Percentiles rank a stretch among this genome's conserved stretches.
These are phyloP conservation scores for Lepidurus packardi DNA, from an alignment of 1,140 invertebrate species.

Conservation along the genomic window DNA sequence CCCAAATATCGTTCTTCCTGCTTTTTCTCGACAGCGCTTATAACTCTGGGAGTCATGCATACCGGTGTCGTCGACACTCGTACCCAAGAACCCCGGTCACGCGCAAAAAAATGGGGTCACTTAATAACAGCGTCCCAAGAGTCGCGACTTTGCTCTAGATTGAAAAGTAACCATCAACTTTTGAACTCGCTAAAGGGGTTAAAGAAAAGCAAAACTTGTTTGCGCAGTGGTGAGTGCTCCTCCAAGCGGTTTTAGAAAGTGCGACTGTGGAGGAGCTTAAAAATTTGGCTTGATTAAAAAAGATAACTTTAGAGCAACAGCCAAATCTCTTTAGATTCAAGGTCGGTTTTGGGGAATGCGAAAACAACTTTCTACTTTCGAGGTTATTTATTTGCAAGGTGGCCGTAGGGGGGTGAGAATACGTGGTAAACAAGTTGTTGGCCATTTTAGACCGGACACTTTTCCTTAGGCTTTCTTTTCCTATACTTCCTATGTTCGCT, in stretches of 20 bases:
- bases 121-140: neutral
- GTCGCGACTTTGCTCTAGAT: slow-evolving; percentile 1
- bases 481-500: neutral
- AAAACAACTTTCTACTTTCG: slow-evolving; percentile 4
- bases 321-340: neutral
- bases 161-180: neutral
- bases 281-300: neutral
- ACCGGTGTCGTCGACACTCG: neutral
- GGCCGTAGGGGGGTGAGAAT: neutral
- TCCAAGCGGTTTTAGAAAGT: too few relatives aligned
- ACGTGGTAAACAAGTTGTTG: slow-evolving; percentile 12
- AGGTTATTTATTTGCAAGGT: slow-evolving; percentile 15
- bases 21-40: too few relatives aligned
- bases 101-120: neutral
- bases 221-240: too few relatives aligned
- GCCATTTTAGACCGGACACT: slow-evolving; percentile 19
- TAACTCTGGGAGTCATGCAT: neutral
- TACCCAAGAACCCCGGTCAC: neutral
- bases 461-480: slow-evolving; percentile 15
- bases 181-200: neutral
- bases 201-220: too few relatives aligned
- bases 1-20: too few relatives aligned
- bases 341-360: neutral
- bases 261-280: too few relatives aligned
- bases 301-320: neutral